Percentiles rank a stretch among this genome's conserved stretches.
Conservation (phyloP, 2,797 vertebrate genomes). For the Hypotaenidia okinawae region DNA sequence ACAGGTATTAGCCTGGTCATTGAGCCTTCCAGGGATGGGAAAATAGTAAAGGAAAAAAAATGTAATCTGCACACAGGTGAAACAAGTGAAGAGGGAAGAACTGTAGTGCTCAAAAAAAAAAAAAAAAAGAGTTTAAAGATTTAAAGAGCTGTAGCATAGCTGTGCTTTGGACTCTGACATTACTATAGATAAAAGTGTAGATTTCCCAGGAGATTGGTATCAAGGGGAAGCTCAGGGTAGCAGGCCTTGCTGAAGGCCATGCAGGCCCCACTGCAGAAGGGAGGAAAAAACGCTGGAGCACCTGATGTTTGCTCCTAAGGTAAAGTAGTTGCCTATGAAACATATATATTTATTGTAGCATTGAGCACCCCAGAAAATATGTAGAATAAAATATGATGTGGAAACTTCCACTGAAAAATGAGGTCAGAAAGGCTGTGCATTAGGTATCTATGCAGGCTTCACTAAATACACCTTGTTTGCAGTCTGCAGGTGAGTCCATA, state of each 20-base stretch:
- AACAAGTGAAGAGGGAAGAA: background rate
- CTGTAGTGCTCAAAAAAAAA: background rate
- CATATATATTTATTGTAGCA: background rate
- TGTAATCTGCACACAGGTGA: background rate
- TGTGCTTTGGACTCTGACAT: background rate
- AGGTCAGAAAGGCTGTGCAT: background rate
- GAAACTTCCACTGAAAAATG: background rate
- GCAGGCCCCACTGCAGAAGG: background rate
- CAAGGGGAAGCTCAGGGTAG: background rate
- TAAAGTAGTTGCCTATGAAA: background rate
- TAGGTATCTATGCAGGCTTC: background rate
- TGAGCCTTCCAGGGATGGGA: background rate
- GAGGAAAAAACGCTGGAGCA: background rate
- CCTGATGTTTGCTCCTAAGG: background rate
- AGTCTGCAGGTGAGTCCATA: background rate
- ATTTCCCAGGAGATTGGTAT: background rate
- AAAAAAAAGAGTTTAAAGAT: too few relatives aligned
- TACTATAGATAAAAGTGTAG: background rate
- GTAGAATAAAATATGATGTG: background rate
- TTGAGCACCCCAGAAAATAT: background rate
- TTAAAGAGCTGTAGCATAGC: background rate
- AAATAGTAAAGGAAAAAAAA: background rate
- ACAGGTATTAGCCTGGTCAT: background rate
- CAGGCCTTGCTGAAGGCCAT: background rate
- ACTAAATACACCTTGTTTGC: background rate